phyloP scores from a whole-genome alignment of 2,797 vertebrate genomes.

The Mycteria americana region DNA sequence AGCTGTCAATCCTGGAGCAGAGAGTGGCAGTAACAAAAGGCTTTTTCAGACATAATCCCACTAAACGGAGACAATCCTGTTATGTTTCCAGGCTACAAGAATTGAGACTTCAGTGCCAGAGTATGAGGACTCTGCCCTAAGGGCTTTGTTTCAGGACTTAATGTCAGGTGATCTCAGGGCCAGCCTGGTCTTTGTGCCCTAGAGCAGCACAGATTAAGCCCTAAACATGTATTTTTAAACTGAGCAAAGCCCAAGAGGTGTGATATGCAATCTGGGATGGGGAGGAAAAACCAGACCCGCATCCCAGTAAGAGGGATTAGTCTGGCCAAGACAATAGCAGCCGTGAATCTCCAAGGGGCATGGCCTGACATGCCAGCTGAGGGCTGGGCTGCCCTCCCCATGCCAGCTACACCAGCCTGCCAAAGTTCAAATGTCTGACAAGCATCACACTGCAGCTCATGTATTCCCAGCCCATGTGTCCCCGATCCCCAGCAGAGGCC shows the following conservation, averaged over 20 bases:
- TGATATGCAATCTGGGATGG: conserved; percentile 29
- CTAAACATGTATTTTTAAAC: conserved; percentile 62
- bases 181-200: conserved; percentile 57
- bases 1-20: conserved; percentile 55
- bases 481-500: conserved; percentile 57
- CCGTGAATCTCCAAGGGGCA: conserved; percentile 42
- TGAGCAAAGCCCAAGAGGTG: conserved; percentile 52
- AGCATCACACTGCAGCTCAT: conserved; percentile 43
- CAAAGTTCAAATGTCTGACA: conserved; percentile 66
- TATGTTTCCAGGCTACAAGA: conserved; percentile 64
- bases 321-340: conserved; percentile 51
- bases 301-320: conserved; percentile 46
- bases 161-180: conserved; percentile 53
- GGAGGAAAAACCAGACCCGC: neutral
- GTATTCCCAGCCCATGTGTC: conserved; percentile 66
- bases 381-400: conserved; percentile 51
- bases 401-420: conserved; percentile 54
- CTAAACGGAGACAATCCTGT: conserved; percentile 64
- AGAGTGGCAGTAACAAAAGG: conserved; percentile 61
- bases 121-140: conserved; percentile 57
- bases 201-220: conserved; percentile 54
- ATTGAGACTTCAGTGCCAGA: conserved; percentile 60
- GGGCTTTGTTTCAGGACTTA: conserved; percentile 55
- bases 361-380: conserved; percentile 51
- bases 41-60: conserved; percentile 62